These are phyloP conservation scores for Botia almorhae DNA, from an alignment of 2,797 vertebrate species.

Conservation along the genomic window DNA sequence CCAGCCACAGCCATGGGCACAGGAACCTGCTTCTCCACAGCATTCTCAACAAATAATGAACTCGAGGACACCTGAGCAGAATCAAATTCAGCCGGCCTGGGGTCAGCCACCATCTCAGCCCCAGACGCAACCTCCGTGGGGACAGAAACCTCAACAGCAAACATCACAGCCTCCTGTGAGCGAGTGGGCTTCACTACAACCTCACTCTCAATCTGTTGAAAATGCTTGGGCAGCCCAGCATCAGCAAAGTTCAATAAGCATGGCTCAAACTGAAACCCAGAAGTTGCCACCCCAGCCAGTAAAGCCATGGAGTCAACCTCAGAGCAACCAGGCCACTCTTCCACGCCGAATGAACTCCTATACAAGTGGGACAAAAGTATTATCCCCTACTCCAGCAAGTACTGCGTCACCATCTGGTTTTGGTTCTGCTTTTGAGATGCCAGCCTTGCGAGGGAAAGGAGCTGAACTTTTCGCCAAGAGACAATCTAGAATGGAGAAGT, in stretches of 20 bases:
- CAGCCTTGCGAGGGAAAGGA: slow-evolving; percentile 89
- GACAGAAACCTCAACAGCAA: slow-evolving; percentile 69
- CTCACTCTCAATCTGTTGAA: slow-evolving; percentile 60
- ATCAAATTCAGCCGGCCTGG: slow-evolving; percentile 55
- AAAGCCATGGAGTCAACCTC: slow-evolving; percentile 73
- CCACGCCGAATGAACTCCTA: slow-evolving; percentile 74
- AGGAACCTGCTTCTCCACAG: slow-evolving; percentile 68
- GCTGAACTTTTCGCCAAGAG: slow-evolving; percentile 96
- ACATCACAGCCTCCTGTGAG: slow-evolving; percentile 66
- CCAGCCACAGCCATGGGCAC: slow-evolving; percentile 73
- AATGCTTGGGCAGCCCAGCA: slow-evolving; percentile 73
- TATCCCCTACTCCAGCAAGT: slow-evolving; percentile 79
- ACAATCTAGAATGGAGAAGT: slow-evolving; percentile 98
- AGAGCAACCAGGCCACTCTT: slow-evolving; percentile 65
- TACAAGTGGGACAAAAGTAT: slow-evolving; percentile 62
- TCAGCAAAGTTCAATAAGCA: slow-evolving; percentile 73
- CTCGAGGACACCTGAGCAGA: slow-evolving; percentile 55
- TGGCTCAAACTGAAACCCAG: slow-evolving; percentile 67
- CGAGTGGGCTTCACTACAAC: slow-evolving; percentile 67
- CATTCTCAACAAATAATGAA: slow-evolving; percentile 65
- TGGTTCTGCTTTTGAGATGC: slow-evolving; percentile 87
- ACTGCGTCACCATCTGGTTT: slow-evolving; percentile 68
- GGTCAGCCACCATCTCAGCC: slow-evolving; percentile 57
- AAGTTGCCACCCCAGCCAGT: slow-evolving; percentile 67
- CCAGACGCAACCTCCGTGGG: slow-evolving; percentile 71